phyloP scores from a whole-genome alignment of 2,113 vertebrate species.

The Tetraodon nigroviridis region DNA sequence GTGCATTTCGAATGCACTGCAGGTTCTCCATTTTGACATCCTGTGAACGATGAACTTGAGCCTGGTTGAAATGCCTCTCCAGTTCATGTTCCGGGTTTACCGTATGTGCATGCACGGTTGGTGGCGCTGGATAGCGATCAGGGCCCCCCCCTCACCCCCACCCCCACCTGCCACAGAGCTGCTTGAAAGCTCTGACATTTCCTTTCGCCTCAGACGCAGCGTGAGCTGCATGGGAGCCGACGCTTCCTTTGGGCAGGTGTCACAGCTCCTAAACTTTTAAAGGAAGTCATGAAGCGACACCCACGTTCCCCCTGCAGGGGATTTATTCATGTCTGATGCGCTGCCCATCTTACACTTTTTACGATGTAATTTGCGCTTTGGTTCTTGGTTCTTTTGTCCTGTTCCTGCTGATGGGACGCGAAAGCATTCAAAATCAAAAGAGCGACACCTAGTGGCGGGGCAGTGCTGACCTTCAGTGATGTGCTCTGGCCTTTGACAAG shows the following conservation, averaged over 20 bases:
- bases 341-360: too few relatives aligned
- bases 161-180: constrained; percentile 56
- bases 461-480: constrained; percentile 24
- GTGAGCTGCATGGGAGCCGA: constrained; percentile 27
- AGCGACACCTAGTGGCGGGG: too few relatives aligned
- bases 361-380: too few relatives aligned
- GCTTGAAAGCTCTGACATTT: constrained; percentile 60
- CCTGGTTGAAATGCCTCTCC: constrained; percentile 18
- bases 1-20: background rate
- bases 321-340: too few relatives aligned
- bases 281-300: constrained; percentile 25
- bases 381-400: too few relatives aligned
- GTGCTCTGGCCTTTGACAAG: constrained; percentile 24
- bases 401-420: too few relatives aligned
- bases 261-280: constrained; percentile 36
- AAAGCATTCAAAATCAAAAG: too few relatives aligned
- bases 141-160: too few relatives aligned
- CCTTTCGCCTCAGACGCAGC: constrained; percentile 23
- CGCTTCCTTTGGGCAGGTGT: constrained; percentile 34
- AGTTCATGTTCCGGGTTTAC: constrained; percentile 19
- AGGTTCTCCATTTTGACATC: constrained; percentile 1
- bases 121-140: constrained; percentile 15
- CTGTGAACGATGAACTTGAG: constrained; percentile 18
- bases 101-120: too few relatives aligned
- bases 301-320: too few relatives aligned